phyloP scores from a whole-genome alignment of 2,113 vertebrate species.

The Ramphastos sulfuratus region DNA sequence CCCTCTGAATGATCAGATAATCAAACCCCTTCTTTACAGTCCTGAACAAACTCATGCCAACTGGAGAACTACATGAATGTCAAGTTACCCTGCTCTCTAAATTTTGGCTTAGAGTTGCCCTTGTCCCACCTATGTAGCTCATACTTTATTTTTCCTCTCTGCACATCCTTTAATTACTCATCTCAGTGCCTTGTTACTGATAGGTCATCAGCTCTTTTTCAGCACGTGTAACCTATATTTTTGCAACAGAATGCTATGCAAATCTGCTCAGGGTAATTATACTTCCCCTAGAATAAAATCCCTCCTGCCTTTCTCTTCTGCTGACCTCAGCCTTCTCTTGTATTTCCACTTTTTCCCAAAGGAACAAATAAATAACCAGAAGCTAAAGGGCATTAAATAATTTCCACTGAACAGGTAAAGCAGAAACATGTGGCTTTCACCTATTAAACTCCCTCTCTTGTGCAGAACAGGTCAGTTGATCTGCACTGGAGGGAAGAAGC shows the following conservation, averaged over 20 bases:
- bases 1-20: neutral
- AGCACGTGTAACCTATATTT: constrained; percentile 17
- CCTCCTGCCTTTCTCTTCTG: constrained; percentile 10
- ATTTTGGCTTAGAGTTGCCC: neutral
- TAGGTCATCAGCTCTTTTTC: constrained; percentile 35
- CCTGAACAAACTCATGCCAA: neutral
- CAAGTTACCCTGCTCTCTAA: neutral
- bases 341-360: constrained; percentile 12
- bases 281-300: constrained; percentile 30
- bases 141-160: neutral
- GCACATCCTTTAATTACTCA: constrained; percentile 17
- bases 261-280: constrained; percentile 66
- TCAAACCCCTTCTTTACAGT: neutral
- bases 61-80: constrained; percentile 3
- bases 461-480: neutral
- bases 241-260: constrained; percentile 58
- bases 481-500: neutral
- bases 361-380: constrained; percentile 62
- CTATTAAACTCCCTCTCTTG: neutral
- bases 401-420: neutral
- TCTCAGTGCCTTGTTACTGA: neutral
- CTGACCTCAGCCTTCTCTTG: constrained; percentile 42
- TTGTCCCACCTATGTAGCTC: neutral
- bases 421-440: neutral
- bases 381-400: constrained; percentile 41